phyloP scores from a whole-genome alignment of 1,140 invertebrate species.

The Zaprionus africanus region DNA sequence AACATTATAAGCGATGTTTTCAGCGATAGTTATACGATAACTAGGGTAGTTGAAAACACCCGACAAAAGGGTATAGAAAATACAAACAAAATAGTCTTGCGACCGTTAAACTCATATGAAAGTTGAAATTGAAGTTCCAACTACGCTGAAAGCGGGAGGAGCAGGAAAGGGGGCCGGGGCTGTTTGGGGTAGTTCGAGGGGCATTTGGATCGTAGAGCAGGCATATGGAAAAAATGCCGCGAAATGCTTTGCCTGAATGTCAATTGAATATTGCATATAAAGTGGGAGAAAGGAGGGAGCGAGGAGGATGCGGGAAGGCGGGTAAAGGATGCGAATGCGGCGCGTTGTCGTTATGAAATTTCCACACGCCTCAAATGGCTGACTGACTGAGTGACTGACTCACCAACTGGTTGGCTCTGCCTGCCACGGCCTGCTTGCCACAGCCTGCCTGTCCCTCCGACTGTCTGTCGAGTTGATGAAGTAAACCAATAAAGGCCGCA shows the following conservation, averaged over 20 bases:
- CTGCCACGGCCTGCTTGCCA: slow-evolving; percentile 18
- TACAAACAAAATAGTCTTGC: slow-evolving; percentile 25
- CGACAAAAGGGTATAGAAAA: slow-evolving; percentile 10
- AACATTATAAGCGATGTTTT: no score
- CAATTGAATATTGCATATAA: slow-evolving; percentile 80
- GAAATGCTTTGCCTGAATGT: slow-evolving; percentile 64
- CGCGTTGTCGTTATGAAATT: slow-evolving; percentile 70
- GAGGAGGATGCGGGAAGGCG: not conserved
- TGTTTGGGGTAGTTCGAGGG: not conserved
- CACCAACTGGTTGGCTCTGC: slow-evolving; percentile 27
- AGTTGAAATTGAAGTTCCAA: slow-evolving; percentile 66
- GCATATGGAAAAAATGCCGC: slow-evolving; percentile 57
- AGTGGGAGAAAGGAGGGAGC: slow-evolving; percentile 13
- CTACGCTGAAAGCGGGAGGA: not conserved
- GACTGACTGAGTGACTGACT: slow-evolving; percentile 19
- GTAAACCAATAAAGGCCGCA: slow-evolving; percentile 78
- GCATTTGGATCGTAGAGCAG: not conserved
- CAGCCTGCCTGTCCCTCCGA: slow-evolving; percentile 10
- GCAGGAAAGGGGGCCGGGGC: not conserved
- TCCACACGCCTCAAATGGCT: slow-evolving; percentile 64
- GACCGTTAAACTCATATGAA: slow-evolving; percentile 64
- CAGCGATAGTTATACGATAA: no score
- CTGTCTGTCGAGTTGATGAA: slow-evolving; percentile 75
- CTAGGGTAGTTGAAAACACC: not conserved
- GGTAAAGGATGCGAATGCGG: not conserved